Evolutionary conservation across 2,797 vertebrate genomes (phyloP), one percentile per base, ranked within the genome.

Genomic region (Enteromius trimaculatus): DNA sequence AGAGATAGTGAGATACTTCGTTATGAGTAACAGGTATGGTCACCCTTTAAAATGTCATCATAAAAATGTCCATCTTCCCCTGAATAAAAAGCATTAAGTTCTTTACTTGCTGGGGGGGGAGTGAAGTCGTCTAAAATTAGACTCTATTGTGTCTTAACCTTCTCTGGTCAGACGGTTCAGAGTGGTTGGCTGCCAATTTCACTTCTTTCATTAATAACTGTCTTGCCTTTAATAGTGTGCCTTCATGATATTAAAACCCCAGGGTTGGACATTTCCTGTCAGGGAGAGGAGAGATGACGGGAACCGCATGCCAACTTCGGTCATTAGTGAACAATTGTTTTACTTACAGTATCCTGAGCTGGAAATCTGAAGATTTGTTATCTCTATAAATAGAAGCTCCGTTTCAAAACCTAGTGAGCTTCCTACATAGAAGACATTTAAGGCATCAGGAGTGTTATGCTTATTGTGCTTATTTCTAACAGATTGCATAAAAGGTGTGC

Each of bases 121-220:
- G 66, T 75, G 55, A 68, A 87, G 74, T 77, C 58, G 4, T 86
- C 82, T 87, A 86, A 88, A 89, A 90, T 88, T 76, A 88, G 80
- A 80, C 82, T 69, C 79, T 76, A 80, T 84, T 90, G 85, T 84
- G 85, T 85, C 77, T 85, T 81, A 88, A 88, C 80, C 78, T 79
- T 87, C 64, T 71, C 58, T 86, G 84, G 53, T 76, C 74, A 76
- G 79, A 84, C 75, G 42, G 82, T 83, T 84, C 80, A 86, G 79
- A 81, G 77, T 81, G 79, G 77, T 85, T 85, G 81, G 62, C 83
- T 88, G 83, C 86, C 84, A 86, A 87, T 84, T 88, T 84, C 77
- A 69, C 80, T 80, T 87, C 81, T 86, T 68, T 84, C 81, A 76
- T 86, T 88, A 86, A 86, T 87, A 89, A 81, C 81, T 76, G 55